Percentiles rank a stretch among this genome's conserved stretches.
These are phyloP conservation scores for Argyrosomus japonicus DNA, from an alignment of 2,113 vertebrate genomes.

Conservation along the genomic window DNA sequence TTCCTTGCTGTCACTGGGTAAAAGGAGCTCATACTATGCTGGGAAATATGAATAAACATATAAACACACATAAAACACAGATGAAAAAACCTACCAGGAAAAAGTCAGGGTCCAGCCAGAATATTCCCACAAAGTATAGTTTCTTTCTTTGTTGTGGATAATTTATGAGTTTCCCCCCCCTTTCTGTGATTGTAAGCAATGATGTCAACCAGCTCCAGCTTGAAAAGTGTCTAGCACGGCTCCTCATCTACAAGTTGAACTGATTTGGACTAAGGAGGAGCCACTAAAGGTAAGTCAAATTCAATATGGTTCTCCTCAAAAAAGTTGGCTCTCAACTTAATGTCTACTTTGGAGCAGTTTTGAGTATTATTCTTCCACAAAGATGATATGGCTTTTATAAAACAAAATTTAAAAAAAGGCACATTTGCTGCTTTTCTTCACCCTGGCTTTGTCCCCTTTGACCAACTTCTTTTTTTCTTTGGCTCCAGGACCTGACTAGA, in stretches of 20 bases:
- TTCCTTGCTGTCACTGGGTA: background rate
- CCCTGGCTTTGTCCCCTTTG: background rate
- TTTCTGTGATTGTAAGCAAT: constrained; percentile 14
- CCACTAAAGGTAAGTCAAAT: background rate
- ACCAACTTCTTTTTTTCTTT: background rate
- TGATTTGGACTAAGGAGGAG: background rate
- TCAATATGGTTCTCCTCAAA: background rate
- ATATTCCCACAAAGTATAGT: constrained; percentile 4
- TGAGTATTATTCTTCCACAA: background rate
- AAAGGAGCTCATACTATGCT: constrained; percentile 3
- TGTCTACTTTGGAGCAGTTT: background rate
- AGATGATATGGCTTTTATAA: background rate
- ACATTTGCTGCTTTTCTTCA: background rate
- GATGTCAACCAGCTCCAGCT: constrained; percentile 1
- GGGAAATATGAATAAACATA: constrained; percentile 21
- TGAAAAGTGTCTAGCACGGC: background rate
- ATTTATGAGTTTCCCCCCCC: constrained; percentile 22
- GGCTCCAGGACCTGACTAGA: background rate
- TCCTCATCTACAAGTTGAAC: background rate
- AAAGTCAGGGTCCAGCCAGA: background rate
- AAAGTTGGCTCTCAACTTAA: background rate
- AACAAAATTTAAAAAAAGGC: background rate
- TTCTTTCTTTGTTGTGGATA: constrained; percentile 21
- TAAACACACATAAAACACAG: constrained; percentile 25
- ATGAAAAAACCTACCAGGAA: constrained; percentile 18